Percentiles rank a stretch among this genome's conserved stretches.
phyloP scores from a whole-genome alignment of 2,113 vertebrate species.

The Coptodon bakossiorum region DNA sequence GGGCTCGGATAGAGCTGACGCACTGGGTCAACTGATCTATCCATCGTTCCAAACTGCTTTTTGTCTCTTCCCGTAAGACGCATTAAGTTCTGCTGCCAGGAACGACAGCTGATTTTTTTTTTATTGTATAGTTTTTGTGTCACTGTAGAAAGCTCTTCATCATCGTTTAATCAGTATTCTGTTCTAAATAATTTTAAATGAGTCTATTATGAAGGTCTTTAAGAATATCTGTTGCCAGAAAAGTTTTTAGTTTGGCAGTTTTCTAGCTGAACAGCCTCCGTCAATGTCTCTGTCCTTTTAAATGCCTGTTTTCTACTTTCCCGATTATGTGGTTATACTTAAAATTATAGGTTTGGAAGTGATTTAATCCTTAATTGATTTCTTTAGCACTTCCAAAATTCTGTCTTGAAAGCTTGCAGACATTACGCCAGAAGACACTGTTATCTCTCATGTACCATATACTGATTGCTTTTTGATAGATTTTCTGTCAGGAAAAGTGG shows the following conservation, averaged over 20 bases:
- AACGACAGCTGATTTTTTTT: not conserved
- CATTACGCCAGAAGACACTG: not conserved
- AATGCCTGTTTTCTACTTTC: not conserved
- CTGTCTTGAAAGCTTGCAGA: not conserved
- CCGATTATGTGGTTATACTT: not conserved
- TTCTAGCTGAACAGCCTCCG: not conserved
- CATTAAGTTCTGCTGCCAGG: not conserved
- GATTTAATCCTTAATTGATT: not conserved
- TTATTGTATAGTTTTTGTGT: not conserved
- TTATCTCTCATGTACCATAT: not conserved
- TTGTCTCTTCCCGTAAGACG: constrained; percentile 27
- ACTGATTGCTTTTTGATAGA: not conserved
- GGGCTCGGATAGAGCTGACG: not conserved
- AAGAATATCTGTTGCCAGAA: not conserved
- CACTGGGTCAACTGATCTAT: constrained; percentile 35
- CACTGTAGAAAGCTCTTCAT: not conserved
- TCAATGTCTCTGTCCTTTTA: not conserved
- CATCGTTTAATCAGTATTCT: not conserved
- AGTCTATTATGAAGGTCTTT: not conserved
- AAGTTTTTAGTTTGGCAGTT: not conserved
- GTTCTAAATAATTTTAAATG: not conserved
- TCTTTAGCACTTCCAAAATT: not conserved
- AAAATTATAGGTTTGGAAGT: not conserved
- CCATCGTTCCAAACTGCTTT: constrained; percentile 27
- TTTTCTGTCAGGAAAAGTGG: not conserved